Percentiles rank a stretch among this genome's conserved stretches.
Conservation (phyloP, 2,888 invertebrate species). For the Rugalucina vietnamica region DNA sequence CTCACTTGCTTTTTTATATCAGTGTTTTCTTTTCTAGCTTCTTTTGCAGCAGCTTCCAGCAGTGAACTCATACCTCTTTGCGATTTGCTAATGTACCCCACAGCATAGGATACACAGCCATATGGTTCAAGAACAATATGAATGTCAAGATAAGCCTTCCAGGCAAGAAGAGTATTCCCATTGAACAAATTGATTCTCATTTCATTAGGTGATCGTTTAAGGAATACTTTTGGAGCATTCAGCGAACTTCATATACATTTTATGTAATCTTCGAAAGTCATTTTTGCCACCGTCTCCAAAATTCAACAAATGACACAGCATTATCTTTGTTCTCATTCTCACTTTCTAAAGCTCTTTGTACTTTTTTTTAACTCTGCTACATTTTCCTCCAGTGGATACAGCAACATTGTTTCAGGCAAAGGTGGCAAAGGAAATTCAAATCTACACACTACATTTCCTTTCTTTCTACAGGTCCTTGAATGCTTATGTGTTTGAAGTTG, state of each 20-base stretch:
- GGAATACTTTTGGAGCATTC: conserved; percentile 43
- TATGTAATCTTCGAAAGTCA: conserved; percentile 38
- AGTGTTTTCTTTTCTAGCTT: conserved; percentile 54
- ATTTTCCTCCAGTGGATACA: conserved; percentile 41
- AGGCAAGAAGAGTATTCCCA: conserved; percentile 27
- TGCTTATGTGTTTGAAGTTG: conserved; percentile 43
- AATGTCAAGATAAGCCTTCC: conserved; percentile 55
- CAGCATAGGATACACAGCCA: conserved; percentile 43
- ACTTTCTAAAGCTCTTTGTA: not conserved
- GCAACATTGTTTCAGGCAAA: conserved; percentile 32
- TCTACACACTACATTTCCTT: conserved; percentile 19
- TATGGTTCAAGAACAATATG: conserved; percentile 52
- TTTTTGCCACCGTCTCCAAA: conserved; percentile 25
- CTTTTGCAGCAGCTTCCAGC: conserved; percentile 44
- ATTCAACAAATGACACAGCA: conserved; percentile 28
- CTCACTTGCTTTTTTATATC: conserved; percentile 56
- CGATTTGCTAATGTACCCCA: conserved; percentile 22
- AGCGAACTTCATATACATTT: conserved; percentile 32
- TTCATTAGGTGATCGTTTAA: conserved; percentile 41
- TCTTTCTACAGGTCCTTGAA: not conserved
- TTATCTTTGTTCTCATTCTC: conserved; percentile 14
- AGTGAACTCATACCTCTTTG: conserved; percentile 29
- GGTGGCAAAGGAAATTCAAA: conserved; percentile 50
- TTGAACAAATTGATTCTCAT: conserved; percentile 54
- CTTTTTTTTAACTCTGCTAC: conserved; percentile 6